Evolutionary conservation across 2,797 vertebrate genomes (phyloP).

Genomic region (Leptodactylus fallax): DNA sequence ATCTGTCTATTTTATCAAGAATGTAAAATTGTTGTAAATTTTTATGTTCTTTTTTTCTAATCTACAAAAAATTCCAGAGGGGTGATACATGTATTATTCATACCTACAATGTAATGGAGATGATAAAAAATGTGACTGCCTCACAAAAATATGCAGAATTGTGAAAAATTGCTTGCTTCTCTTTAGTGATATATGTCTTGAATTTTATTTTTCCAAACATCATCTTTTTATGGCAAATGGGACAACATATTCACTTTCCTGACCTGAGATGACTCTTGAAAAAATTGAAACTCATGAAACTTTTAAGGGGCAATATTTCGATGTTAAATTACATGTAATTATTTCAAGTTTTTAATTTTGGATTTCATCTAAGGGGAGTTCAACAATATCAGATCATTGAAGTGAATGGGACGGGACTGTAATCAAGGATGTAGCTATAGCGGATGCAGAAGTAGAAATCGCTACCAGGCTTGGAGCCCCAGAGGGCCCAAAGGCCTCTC

Average conservation of each 20-base stretch:
- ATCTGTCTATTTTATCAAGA: conserved; percentile 14
- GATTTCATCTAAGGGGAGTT: too few species aligned
- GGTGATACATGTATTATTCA: conserved; percentile 44
- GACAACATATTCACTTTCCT: not conserved
- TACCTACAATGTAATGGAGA: conserved; percentile 19
- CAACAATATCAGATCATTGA: too few species aligned
- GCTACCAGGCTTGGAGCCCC: too few species aligned
- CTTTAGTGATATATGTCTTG: not conserved
- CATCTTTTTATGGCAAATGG: too few species aligned
- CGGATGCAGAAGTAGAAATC: too few species aligned
- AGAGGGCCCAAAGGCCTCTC: too few species aligned
- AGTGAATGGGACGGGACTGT: too few species aligned
- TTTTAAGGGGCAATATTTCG: too few species aligned
- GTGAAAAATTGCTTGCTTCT: conserved; percentile 6
- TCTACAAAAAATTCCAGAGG: conserved; percentile 32
- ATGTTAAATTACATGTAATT: too few species aligned
- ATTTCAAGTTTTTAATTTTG: too few species aligned
- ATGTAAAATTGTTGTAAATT: not conserved
- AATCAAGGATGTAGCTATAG: too few species aligned
- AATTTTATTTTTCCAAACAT: not conserved
- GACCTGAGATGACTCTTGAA: not conserved
- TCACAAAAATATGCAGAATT: conserved; percentile 17
- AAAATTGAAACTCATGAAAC: not conserved
- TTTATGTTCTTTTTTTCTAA: not conserved
- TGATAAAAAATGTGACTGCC: not conserved